Percentiles rank a stretch among this genome's conserved stretches.
phyloP scores from a whole-genome alignment of 1,140 invertebrate genomes.

The Caenorhabditis brenneri region DNA sequence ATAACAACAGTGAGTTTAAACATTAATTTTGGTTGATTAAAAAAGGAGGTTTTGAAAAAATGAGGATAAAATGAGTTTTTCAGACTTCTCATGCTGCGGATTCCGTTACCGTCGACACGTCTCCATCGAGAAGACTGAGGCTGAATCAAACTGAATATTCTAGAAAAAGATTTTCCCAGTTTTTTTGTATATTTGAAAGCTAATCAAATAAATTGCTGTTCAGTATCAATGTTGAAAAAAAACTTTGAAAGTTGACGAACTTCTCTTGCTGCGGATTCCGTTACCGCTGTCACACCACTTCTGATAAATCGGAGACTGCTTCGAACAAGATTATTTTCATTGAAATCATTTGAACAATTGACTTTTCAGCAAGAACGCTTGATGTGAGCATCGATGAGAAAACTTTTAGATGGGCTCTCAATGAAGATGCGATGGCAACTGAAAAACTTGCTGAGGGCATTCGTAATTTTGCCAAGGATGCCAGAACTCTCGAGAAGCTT shows the following conservation, averaged over 20 bases:
- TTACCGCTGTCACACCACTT: background rate
- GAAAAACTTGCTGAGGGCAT: constrained; percentile 96
- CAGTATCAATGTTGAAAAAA: too few species aligned
- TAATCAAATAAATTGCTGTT: too few species aligned
- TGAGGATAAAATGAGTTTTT: background rate
- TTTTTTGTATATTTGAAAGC: too few species aligned
- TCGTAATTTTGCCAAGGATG: constrained; percentile 92
- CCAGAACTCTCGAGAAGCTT: constrained; percentile 71
- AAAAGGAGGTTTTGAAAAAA: background rate
- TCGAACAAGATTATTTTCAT: too few species aligned
- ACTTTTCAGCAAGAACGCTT: constrained; percentile 72
- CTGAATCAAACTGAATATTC: too few species aligned
- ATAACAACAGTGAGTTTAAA: background rate
- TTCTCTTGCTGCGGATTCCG: constrained; percentile 14
- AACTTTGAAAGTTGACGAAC: too few species aligned
- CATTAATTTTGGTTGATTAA: too few species aligned
- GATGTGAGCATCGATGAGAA: constrained; percentile 79
- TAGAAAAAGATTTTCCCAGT: too few species aligned
- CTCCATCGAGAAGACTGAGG: too few species aligned
- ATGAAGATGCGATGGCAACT: constrained; percentile 97
- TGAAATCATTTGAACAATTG: too few species aligned
- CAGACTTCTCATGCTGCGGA: background rate
- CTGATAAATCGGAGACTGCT: background rate
- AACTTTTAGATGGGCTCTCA: constrained; percentile 88
- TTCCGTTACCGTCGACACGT: background rate